phyloP scores from a whole-genome alignment of 1,140 invertebrate genomes.

The Lucilia sericata region DNA sequence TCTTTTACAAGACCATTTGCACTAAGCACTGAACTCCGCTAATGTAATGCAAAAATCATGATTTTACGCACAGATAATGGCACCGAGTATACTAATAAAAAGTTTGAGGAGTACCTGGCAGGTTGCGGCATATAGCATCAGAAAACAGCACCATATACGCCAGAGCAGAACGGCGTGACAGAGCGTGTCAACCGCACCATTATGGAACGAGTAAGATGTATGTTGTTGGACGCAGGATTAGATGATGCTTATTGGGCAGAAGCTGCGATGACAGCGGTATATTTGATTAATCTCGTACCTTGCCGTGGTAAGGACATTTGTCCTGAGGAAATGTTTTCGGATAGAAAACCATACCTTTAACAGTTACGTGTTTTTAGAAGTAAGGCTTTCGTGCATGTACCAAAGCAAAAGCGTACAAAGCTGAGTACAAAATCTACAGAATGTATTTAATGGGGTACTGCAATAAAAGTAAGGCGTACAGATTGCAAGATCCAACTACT shows the following conservation, averaged over 20 bases:
- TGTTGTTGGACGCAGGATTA: constrained; percentile 29
- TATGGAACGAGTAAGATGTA: constrained; percentile 42
- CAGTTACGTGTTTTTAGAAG: constrained; percentile 29
- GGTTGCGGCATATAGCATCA: neutral
- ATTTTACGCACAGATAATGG: no score
- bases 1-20: no score
- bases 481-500: constrained; percentile 52
- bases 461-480: constrained; percentile 54
- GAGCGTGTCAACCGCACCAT: constrained; percentile 39
- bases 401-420: constrained; percentile 57
- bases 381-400: constrained; percentile 54
- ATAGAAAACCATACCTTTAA: constrained; percentile 47
- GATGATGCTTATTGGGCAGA: constrained; percentile 32
- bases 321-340: constrained; percentile 49
- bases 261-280: constrained; percentile 31
- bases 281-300: constrained; percentile 39
- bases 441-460: constrained; percentile 64
- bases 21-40: no score
- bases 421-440: constrained; percentile 57
- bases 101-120: no score
- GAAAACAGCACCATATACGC: constrained; percentile 31
- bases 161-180: constrained; percentile 16
- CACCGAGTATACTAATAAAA: no score
- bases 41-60: no score
- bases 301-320: constrained; percentile 2